A percentile compares a stretch with the other conserved stretches of the same genome.
Evolutionary conservation across 2,113 vertebrate species (phyloP).

Genomic region (Eulemur rufifrons): DNA sequence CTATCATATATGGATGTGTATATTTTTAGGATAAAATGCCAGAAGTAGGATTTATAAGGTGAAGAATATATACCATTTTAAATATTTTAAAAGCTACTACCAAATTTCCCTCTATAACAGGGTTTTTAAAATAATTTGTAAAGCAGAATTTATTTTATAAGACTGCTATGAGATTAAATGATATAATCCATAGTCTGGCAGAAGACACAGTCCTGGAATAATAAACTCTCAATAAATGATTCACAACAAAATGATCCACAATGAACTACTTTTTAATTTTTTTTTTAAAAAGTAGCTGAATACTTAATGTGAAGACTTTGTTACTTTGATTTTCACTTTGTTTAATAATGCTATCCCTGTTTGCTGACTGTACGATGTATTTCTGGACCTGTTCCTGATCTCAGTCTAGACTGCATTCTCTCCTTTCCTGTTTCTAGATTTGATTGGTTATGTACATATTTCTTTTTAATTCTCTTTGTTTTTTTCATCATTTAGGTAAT

Average conservation of each 20-base stretch:
- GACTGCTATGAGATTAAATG: not conserved
- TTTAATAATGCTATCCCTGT: not conserved
- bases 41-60: not conserved
- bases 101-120: not conserved
- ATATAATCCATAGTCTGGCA: not conserved
- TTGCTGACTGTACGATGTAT: not conserved
- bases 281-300: not conserved
- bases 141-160: not conserved
- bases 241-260: not conserved
- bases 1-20: not conserved
- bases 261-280: not conserved
- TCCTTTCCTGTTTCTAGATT: not conserved
- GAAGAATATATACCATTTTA: not conserved
- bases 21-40: conserved; percentile 7
- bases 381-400: not conserved
- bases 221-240: not conserved
- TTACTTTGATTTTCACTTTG: not conserved
- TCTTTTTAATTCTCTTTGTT: not conserved
- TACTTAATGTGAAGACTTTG: not conserved
- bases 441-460: not conserved
- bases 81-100: not conserved
- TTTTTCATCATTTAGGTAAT: not conserved
- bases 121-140: not conserved
- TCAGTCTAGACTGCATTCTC: not conserved
- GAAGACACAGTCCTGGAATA: not conserved